Conservation (phyloP, 2,113 vertebrate genomes). For the Corapipo altera region DNA sequence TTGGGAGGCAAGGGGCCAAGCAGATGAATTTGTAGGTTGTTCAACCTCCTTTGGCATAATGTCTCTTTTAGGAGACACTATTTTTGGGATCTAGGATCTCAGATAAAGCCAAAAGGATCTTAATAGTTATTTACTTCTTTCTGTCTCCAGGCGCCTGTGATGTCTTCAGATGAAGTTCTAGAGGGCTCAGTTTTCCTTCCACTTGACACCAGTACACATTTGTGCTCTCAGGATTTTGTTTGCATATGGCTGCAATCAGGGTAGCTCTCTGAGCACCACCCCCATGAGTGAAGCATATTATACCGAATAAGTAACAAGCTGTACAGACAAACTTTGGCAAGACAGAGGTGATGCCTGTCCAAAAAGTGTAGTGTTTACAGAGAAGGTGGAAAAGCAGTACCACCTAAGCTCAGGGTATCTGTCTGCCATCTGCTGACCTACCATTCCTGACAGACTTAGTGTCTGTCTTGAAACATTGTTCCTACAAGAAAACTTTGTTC, state of each 20-base stretch:
- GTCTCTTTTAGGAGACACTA: neutral
- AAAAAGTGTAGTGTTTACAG: neutral
- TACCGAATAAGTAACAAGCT: neutral
- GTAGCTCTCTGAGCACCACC: neutral
- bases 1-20: neutral
- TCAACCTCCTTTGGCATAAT: neutral
- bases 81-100: neutral
- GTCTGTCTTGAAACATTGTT: neutral
- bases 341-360: neutral
- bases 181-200: neutral
- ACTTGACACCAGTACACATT: neutral
- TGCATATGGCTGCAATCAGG: neutral
- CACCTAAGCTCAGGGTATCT: neutral
- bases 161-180: neutral
- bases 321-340: neutral
- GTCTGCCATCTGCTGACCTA: neutral
- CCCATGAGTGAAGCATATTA: neutral
- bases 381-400: neutral
- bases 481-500: neutral
- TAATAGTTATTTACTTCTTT: neutral
- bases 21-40: neutral
- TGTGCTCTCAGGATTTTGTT: neutral
- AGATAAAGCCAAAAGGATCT: neutral
- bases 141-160: fast-evolving
- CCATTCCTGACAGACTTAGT: neutral